Percentiles rank a stretch among this genome's conserved stretches.
Conservation (phyloP, 2,888 invertebrate species). For the Geophilus truncorum region DNA sequence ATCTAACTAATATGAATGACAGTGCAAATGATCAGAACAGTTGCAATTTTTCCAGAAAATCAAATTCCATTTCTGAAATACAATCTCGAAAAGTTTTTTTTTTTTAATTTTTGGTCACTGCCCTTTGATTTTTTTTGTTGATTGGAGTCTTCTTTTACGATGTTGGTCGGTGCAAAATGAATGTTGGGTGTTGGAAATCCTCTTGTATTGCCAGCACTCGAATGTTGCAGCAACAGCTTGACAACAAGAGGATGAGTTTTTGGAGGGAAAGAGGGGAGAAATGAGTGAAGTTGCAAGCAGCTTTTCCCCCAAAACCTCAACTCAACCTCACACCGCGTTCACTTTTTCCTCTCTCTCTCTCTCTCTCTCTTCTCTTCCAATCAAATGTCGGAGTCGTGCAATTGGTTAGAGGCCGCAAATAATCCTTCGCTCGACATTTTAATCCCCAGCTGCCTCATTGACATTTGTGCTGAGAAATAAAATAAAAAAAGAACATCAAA, state of each 20-base stretch:
- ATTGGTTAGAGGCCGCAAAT: neutral
- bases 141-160: no score
- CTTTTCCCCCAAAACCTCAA: no score
- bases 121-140: no score
- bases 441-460: neutral
- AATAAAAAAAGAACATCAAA: neutral
- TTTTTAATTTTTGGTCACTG: no score
- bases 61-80: no score
- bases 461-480: neutral
- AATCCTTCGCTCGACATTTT: neutral
- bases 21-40: no score
- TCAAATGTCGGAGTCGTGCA: neutral
- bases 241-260: neutral
- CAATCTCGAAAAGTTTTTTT: no score
- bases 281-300: neutral
- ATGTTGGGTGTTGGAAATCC: neutral
- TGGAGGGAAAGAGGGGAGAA: neutral
- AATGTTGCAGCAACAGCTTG: neutral
- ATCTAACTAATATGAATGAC: no score
- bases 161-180: neutral
- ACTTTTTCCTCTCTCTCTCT: no score
- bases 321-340: no score
- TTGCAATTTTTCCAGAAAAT: no score
- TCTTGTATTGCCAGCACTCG: neutral
- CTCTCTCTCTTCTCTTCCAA: neutral